Evolutionary conservation across 2,797 vertebrate species (phyloP).

Genomic region (Enteromius mattozi): DNA sequence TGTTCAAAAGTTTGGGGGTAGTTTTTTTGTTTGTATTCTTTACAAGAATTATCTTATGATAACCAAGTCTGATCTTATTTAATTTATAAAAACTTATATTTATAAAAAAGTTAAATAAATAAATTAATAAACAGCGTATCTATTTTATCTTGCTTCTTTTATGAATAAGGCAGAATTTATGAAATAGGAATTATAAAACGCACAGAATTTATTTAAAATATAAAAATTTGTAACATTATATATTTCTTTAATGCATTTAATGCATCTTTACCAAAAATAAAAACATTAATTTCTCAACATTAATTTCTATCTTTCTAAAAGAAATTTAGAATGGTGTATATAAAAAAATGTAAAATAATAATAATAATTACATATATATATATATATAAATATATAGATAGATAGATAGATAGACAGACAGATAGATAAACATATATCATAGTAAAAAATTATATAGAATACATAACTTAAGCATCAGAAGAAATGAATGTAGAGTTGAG

Average conservation of each 20-base stretch:
- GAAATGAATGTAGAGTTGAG: not conserved
- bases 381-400: not conserved
- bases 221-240: not conserved
- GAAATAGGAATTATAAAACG: too few species aligned
- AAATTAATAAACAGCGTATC: too few species aligned
- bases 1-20: not conserved
- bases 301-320: too few species aligned
- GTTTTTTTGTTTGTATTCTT: not conserved
- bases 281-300: not conserved
- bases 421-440: not conserved
- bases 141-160: not conserved
- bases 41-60: too few species aligned
- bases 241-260: not conserved
- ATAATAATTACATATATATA: not conserved
- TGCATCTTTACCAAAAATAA: not conserved
- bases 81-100: too few species aligned
- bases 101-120: too few species aligned
- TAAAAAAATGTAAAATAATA: not conserved
- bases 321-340: too few species aligned
- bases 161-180: not conserved
- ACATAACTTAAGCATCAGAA: not conserved
- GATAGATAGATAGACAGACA: not conserved
- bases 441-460: not conserved
- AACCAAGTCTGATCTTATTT: too few species aligned
- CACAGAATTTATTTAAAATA: too few species aligned